A percentile compares a stretch with the other conserved stretches of the same genome.
Evolutionary conservation across 2,113 vertebrate genomes (phyloP).

Genomic region (Nesospiza acunhae): DNA sequence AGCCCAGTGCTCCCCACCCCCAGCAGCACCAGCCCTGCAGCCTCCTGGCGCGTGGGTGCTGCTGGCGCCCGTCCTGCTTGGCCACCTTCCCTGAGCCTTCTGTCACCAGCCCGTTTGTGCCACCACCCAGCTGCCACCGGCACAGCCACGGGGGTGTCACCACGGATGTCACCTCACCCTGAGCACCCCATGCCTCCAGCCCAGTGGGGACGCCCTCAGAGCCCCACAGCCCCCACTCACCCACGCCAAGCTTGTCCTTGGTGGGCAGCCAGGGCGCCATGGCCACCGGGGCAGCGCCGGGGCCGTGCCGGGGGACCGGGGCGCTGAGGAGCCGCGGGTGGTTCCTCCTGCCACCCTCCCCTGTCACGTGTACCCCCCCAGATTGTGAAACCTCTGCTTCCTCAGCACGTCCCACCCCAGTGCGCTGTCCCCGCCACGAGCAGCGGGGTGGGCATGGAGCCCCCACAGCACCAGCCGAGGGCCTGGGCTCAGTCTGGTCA

Average conservation of each 20-base stretch:
- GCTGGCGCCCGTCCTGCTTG: not conserved
- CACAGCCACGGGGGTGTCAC: rapidly evolving
- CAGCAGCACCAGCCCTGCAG: not conserved
- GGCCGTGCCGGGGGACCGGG: rapidly evolving
- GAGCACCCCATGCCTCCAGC: rapidly evolving
- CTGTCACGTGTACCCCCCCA: conserved; percentile 12
- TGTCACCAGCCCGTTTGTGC: rapidly evolving
- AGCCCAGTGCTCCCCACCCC: not conserved
- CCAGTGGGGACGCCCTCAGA: rapidly evolving
- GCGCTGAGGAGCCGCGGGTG: not conserved
- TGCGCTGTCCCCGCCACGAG: rapidly evolving
- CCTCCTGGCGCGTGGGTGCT: rapidly evolving
- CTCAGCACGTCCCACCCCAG: not conserved
- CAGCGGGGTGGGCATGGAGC: rapidly evolving
- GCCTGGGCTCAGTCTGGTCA: not conserved
- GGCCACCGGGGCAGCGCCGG: not conserved
- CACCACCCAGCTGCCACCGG: not conserved
- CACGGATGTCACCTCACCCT: rapidly evolving
- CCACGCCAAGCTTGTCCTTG: conserved; percentile 55
- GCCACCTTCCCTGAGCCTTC: rapidly evolving
- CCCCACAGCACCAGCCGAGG: rapidly evolving
- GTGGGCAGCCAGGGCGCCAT: conserved; percentile 58
- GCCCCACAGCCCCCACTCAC: not conserved
- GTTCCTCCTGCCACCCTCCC: not conserved
- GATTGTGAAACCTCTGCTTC: conserved; percentile 42